These are phyloP conservation scores for Biston betularia DNA, from an alignment of 2,888 invertebrate species.

Conservation along the genomic window DNA sequence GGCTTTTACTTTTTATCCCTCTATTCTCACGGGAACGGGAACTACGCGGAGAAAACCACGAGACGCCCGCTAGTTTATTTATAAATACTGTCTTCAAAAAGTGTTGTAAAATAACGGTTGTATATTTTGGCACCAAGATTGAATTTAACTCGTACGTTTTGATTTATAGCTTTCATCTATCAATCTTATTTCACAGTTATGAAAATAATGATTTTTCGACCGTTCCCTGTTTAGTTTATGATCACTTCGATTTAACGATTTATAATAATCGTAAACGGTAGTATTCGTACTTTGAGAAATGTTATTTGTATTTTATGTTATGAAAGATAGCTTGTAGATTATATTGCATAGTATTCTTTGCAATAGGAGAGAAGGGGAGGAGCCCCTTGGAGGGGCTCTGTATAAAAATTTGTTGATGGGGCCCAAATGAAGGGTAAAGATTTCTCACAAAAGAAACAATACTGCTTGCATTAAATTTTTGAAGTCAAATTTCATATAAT, in stretches of 20 bases:
- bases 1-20: no score
- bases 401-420: no score
- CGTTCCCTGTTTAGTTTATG: constrained; percentile 49
- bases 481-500: no score
- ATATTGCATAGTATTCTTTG: neutral
- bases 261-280: constrained; percentile 51
- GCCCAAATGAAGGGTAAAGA: no score
- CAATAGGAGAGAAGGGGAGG: no score
- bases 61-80: no score
- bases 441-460: no score
- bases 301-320: constrained; percentile 12
- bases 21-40: no score
- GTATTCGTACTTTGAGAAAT: constrained; percentile 21
- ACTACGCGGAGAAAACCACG: no score
- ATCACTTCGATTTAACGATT: constrained; percentile 53
- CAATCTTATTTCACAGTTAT: constrained; percentile 45
- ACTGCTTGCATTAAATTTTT: no score
- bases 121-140: constrained; percentile 52
- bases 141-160: constrained; percentile 50
- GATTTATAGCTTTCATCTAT: constrained; percentile 51
- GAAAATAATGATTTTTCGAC: constrained; percentile 54
- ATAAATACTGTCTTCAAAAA: neutral
- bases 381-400: no score
- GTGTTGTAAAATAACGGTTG: constrained; percentile 8
- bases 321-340: constrained; percentile 13